Base-by-base conservation (phyloP, 2,113 vertebrate species). In the Actinemys pallida region DNA sequence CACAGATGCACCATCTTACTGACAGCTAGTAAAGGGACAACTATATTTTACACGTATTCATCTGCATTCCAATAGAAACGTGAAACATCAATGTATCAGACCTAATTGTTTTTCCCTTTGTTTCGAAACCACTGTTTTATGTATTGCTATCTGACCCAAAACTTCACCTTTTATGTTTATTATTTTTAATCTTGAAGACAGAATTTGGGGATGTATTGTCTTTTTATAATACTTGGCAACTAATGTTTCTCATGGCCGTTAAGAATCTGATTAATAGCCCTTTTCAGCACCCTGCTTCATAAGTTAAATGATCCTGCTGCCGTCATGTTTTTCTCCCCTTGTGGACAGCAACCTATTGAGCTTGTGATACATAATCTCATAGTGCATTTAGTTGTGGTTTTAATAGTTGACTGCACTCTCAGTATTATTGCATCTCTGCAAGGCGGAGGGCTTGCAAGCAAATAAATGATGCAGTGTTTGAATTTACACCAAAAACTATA, bases 1-100 rank as follows among this genome's bases (percentile, higher is more conserved):
- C 98, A 98, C 25, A 95, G 72, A 97, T 92, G 95, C 96, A 96
- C 94, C 90, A 94, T 94, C 92, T 3, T 95, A 98, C 96, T 97
- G 94, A 97, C 96, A 90, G 95, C 92, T 96, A 97, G 93, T 94
- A 96, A 94, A 97, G 84, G 94, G 83, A 97, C 97, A 97, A 84
- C 57, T 96, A 82, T 87, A 94, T 92, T 95, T 97, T 94, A 98
- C 95, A 97, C 89, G 82, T 88, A 92, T 96, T 95, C 87, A 88
- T 92, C 95, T 95, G 92, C 87, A 95, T 96, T 96, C 95, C 97
- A 96, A 96, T 96, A 97, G 95, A 97, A 93, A 83, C 10, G 81
- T 31, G 95, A 97, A 96, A 97, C 95, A 94, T 81, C 20, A 89
- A 10, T 47, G 81, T 78, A 47, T 45, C 45, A 90, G 92, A 24